Conservation (phyloP, 2,113 vertebrate genomes). For the Jaculus jaculus region DNA sequence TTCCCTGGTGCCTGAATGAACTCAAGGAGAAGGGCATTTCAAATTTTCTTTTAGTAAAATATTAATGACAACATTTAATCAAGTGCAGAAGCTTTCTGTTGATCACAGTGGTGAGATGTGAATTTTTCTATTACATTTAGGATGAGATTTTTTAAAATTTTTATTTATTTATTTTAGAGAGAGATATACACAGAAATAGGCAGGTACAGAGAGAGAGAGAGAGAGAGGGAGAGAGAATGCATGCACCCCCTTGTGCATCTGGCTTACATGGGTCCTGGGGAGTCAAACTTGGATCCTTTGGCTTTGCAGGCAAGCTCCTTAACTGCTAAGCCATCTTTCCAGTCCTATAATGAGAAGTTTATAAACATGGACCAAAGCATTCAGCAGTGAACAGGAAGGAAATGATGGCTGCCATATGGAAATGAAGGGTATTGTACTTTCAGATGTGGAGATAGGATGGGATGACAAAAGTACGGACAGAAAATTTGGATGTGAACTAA, state of each 20-base stretch:
- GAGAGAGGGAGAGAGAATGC: too few relatives aligned
- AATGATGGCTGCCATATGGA: neutral
- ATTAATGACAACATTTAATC: constrained; percentile 76
- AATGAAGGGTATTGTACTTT: neutral
- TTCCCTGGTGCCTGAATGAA: constrained; percentile 78
- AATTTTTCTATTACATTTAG: constrained; percentile 49
- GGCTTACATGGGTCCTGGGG: too few relatives aligned
- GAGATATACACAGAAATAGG: too few relatives aligned
- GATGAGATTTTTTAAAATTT: too few relatives aligned
- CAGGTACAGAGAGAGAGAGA: too few relatives aligned
- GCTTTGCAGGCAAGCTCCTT: too few relatives aligned
- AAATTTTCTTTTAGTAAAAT: constrained; percentile 70
- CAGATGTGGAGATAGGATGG: neutral
- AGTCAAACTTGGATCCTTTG: too few relatives aligned
- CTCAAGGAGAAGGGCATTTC: constrained; percentile 78
- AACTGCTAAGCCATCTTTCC: too few relatives aligned
- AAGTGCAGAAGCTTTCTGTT: constrained; percentile 46
- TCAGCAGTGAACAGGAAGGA: neutral
- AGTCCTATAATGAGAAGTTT: too few relatives aligned
- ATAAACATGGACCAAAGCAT: neutral
- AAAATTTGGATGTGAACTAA: constrained; percentile 47
- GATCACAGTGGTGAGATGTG: neutral
- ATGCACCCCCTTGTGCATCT: too few relatives aligned
- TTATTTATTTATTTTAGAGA: too few relatives aligned
- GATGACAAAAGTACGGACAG: neutral